Percentiles rank a stretch among this genome's conserved stretches.
phyloP scores from a whole-genome alignment of 2,888 invertebrate genomes.

The Trissolcus japonicus region DNA sequence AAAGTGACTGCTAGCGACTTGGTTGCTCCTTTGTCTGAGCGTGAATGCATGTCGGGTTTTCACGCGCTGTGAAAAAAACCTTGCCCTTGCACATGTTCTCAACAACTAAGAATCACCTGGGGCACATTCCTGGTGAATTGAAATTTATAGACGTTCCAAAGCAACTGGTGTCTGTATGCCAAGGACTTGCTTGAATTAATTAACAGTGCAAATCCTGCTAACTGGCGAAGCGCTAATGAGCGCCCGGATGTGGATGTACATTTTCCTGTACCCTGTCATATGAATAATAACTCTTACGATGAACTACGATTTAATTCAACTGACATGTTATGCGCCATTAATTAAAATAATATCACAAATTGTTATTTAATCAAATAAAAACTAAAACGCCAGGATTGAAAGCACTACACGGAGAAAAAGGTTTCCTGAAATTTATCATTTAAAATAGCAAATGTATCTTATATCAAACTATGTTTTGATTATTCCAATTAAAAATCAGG shows the following conservation, averaged over 20 bases:
- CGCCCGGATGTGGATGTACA: constrained; percentile 10
- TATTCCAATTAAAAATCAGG: no score
- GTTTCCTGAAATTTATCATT: no score
- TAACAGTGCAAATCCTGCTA: constrained; percentile 30
- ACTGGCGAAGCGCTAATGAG: constrained; percentile 21
- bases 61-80: constrained; percentile 58
- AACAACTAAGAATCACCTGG: constrained; percentile 60
- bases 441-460: no score
- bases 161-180: constrained; percentile 61
- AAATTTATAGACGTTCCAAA: constrained; percentile 63
- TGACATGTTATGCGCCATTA: not conserved
- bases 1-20: constrained; percentile 19
- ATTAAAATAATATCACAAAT: no score
- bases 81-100: constrained; percentile 68
- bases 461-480: no score
- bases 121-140: constrained; percentile 64
- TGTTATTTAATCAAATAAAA: no score
- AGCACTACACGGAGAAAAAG: no score
- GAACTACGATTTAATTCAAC: not conserved
- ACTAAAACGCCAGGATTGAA: no score
- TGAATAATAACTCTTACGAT: no score
- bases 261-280: constrained; percentile 9
- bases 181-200: constrained; percentile 62
- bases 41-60: constrained; percentile 22
- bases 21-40: constrained; percentile 48